Conservation (phyloP, 2,797 vertebrate genomes). For the Leontopithecus rosalia region DNA sequence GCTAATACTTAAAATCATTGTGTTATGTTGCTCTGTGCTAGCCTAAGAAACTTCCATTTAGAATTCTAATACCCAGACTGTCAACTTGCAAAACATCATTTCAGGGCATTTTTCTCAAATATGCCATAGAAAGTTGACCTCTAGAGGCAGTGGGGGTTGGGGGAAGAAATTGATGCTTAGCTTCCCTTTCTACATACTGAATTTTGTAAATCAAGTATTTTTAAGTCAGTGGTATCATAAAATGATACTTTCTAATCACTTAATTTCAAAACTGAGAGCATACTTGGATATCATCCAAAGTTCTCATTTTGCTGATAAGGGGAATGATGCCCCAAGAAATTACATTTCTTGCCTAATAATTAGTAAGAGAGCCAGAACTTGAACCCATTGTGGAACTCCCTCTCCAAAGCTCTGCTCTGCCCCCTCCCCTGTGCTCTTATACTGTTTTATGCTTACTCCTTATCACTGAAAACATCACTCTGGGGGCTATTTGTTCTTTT, state of each 20-base stretch:
- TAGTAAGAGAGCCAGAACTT: background rate
- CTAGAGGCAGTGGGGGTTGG: background rate
- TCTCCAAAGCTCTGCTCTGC: background rate
- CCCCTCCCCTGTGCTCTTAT: background rate
- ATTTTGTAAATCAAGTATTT: slow-evolving; percentile 48
- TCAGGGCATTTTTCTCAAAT: background rate
- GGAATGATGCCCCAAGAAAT: slow-evolving; percentile 24
- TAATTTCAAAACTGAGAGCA: slow-evolving; percentile 56
- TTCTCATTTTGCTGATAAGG: slow-evolving; percentile 45
- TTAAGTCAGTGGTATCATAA: slow-evolving; percentile 43
- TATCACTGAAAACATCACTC: too few species aligned
- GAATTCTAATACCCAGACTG: background rate
- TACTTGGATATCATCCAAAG: slow-evolving; percentile 32
- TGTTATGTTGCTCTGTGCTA: background rate
- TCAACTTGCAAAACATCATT: background rate
- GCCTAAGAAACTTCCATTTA: background rate
- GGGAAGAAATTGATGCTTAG: background rate
- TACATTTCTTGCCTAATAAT: background rate
- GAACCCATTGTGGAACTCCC: background rate
- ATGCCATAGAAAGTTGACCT: background rate
- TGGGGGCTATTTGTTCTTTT: background rate
- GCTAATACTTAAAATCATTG: background rate
- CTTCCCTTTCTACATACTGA: background rate
- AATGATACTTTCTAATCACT: slow-evolving; percentile 57
- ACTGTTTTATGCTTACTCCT: background rate